Conservation (phyloP, 2,888 invertebrate species). For the Drymonia ruficornis region DNA sequence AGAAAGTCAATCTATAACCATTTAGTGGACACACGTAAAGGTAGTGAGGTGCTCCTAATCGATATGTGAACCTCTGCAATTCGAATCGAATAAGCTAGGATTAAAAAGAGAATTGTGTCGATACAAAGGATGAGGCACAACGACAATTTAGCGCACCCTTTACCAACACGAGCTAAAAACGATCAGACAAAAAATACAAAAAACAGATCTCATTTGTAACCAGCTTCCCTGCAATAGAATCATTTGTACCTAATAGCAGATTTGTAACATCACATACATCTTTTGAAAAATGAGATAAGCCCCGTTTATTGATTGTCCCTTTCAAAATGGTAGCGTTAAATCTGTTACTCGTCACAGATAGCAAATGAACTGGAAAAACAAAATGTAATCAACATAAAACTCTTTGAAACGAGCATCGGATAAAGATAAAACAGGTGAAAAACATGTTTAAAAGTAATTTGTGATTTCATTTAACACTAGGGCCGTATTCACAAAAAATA, state of each 20-base stretch:
- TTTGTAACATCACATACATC: conserved; percentile 75
- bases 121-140: conserved; percentile 34
- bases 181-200: conserved; percentile 44
- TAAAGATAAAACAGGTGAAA: conserved; percentile 24
- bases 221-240: conserved; percentile 56
- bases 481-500: too few species aligned
- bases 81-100: too few species aligned
- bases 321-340: conserved; percentile 73
- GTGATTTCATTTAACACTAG: conserved; percentile 8
- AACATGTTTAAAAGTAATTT: conserved; percentile 26
- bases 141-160: conserved; percentile 40
- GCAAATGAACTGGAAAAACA: conserved; percentile 65
- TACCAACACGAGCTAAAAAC: conserved; percentile 37
- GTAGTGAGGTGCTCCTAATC: too few species aligned
- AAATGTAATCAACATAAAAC: conserved; percentile 38
- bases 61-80: too few species aligned
- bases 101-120: background rate
- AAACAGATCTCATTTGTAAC: conserved; percentile 60
- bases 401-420: conserved; percentile 30
- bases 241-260: conserved; percentile 68
- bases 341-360: conserved; percentile 65
- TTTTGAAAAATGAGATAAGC: conserved; percentile 74
- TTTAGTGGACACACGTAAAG: too few species aligned
- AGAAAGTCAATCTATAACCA: too few species aligned
- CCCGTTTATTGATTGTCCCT: conserved; percentile 74